Conservation (phyloP, 2,888 invertebrate species). For the Brachyopa scutellaris region DNA sequence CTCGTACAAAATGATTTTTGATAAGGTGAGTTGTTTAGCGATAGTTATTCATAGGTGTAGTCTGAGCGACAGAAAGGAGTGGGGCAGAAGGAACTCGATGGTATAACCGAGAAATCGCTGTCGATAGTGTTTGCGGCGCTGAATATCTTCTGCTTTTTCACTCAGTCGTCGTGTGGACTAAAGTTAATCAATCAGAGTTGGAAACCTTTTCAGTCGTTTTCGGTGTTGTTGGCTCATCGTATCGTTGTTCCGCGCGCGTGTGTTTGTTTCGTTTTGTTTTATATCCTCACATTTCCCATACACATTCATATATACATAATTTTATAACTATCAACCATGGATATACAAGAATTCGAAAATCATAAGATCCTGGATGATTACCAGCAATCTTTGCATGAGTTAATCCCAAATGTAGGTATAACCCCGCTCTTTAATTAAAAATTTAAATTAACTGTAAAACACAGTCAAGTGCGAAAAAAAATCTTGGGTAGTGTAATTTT, state of each 20-base stretch:
- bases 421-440: neutral
- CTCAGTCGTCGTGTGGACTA: constrained; percentile 46
- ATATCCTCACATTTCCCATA: neutral
- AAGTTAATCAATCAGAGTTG: constrained; percentile 67
- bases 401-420: constrained; percentile 79
- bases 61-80: neutral
- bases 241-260: constrained; percentile 37
- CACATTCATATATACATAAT: neutral
- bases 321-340: constrained; percentile 64
- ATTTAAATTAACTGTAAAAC: too few relatives aligned
- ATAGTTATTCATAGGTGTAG: constrained; percentile 1
- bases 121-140: constrained; percentile 29
- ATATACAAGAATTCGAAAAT: constrained; percentile 78
- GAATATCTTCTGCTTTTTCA: constrained; percentile 33
- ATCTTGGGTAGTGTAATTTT: too few relatives aligned
- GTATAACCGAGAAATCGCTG: constrained; percentile 28
- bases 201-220: constrained; percentile 65
- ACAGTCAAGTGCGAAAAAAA: neutral
- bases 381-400: constrained; percentile 77
- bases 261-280: constrained; percentile 11
- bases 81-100: neutral
- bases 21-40: constrained; percentile 33
- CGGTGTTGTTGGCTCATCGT: constrained; percentile 62
- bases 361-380: constrained; percentile 78
- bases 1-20: constrained; percentile 56